Conservation (phyloP, 2,113 vertebrate species). For the Arenaria interpres region DNA sequence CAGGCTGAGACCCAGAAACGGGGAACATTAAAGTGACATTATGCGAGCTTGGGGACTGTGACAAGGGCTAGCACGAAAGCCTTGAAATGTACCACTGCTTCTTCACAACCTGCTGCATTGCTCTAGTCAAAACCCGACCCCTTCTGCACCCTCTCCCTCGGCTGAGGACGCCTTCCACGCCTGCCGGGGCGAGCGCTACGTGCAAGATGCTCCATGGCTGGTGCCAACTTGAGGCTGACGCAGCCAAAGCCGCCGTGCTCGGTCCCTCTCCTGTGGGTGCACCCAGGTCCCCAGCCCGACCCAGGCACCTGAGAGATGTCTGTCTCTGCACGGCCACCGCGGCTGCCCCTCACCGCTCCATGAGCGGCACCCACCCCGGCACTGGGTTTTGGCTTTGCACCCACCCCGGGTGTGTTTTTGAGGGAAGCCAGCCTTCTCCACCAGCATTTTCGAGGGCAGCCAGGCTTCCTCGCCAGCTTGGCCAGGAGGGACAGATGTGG, state of each 20-base stretch:
- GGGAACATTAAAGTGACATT: neutral
- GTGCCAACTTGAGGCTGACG: neutral
- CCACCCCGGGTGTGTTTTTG: neutral
- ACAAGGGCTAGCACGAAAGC: neutral
- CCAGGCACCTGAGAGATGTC: neutral
- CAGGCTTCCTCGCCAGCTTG: neutral
- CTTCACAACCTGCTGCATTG: neutral
- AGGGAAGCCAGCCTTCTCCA: neutral
- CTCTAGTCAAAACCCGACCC: neutral
- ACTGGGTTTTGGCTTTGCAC: accelerated
- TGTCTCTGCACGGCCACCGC: neutral
- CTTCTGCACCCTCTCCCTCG: neutral
- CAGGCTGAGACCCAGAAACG: neutral
- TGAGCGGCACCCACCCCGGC: neutral
- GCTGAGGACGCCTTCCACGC: neutral
- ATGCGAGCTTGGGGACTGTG: neutral
- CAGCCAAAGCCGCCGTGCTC: accelerated
- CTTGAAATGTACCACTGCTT: neutral
- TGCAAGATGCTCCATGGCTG: neutral
- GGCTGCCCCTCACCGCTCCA: accelerated
- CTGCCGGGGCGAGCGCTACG: neutral
- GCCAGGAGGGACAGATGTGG: neutral
- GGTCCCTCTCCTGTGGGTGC: neutral
- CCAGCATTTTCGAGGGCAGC: neutral
- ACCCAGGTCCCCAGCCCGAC: accelerated